Evolutionary conservation across 2,888 invertebrate genomes (phyloP).

Genomic region (Emmelina monodactyla): DNA sequence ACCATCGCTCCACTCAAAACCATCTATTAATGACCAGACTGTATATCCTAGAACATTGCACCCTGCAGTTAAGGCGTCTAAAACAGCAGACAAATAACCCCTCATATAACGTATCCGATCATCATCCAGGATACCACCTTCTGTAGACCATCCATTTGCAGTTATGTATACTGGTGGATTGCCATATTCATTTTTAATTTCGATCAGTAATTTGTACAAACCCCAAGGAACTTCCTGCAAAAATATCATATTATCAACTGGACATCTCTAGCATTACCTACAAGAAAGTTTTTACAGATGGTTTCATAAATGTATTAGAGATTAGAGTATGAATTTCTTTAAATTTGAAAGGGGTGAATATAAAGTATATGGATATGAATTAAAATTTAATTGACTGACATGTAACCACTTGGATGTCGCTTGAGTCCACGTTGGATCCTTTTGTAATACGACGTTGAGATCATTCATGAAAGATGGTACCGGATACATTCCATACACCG

Average conservation of each 20-base stretch:
- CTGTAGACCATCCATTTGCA: constrained; percentile 68
- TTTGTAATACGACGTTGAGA: constrained; percentile 29
- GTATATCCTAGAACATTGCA: constrained; percentile 61
- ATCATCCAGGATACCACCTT: constrained; percentile 49
- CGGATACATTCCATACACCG: constrained; percentile 36
- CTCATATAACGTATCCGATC: constrained; percentile 46
- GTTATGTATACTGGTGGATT: constrained; percentile 66
- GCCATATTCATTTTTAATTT: constrained; percentile 51
- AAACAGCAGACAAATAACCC: constrained; percentile 43
- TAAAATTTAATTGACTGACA: no score
- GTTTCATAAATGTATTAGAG: no score
- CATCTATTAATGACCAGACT: constrained; percentile 71
- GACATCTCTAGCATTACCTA: constrained; percentile 30
- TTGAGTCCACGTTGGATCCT: constrained; percentile 35
- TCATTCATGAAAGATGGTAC: constrained; percentile 45
- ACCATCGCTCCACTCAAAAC: constrained; percentile 70
- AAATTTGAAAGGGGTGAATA: no score
- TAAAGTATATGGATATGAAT: no score
- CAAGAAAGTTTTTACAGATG: no score
- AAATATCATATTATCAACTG: constrained; percentile 33
- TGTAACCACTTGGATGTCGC: constrained; percentile 34
- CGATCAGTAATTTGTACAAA: constrained; percentile 61
- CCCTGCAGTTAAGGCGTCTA: constrained; percentile 52
- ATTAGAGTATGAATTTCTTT: no score
- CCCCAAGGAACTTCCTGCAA: constrained; percentile 67